Evolutionary conservation across 2,113 vertebrate genomes (phyloP).

Genomic region (Redunca redunca): DNA sequence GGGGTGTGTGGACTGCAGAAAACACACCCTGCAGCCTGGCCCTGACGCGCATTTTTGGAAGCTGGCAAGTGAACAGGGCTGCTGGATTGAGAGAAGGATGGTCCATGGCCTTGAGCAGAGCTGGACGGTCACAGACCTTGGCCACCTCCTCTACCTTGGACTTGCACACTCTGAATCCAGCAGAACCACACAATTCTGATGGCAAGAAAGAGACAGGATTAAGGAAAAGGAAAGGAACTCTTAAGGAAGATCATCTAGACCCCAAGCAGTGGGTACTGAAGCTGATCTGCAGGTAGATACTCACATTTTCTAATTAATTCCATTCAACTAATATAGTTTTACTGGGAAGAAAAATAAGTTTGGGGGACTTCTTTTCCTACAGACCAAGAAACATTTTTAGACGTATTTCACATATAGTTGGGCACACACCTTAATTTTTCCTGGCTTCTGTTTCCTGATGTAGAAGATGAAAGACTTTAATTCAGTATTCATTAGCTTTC

Average conservation of each 20-base stretch:
- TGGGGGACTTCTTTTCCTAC: background rate
- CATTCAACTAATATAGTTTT: background rate
- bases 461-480: background rate
- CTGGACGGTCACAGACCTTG: fast-evolving
- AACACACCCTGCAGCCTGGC: background rate
- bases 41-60: no score
- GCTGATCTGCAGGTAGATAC: background rate
- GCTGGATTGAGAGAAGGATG: no score
- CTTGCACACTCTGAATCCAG: background rate
- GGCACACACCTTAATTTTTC: constrained; percentile 26
- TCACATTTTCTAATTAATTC: background rate
- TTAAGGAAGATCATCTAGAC: background rate
- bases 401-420: constrained; percentile 14
- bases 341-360: background rate
- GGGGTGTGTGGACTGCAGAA: background rate
- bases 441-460: background rate
- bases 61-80: background rate
- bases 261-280: background rate
- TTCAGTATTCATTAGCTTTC: background rate
- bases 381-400: background rate
- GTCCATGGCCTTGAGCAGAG: background rate
- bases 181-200: background rate
- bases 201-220: background rate
- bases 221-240: background rate
- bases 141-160: background rate